Percentiles rank a stretch among this genome's conserved stretches.
These are phyloP conservation scores for Parus major DNA, from an alignment of 2,113 vertebrate genomes.

Conservation along the genomic window DNA sequence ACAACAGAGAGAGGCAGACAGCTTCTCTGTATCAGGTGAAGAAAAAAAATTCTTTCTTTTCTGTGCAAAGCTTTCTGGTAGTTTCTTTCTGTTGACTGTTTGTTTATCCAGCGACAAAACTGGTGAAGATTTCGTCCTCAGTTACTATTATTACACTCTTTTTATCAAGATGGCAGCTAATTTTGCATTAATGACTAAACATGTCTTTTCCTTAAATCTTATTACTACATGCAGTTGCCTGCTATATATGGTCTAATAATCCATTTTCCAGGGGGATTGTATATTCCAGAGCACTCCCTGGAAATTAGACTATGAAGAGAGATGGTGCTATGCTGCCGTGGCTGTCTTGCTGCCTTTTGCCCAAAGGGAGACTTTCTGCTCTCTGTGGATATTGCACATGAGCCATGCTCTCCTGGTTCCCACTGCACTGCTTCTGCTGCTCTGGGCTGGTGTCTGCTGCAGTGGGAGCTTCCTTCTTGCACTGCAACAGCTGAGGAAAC, in stretches of 20 bases:
- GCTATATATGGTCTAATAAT: not conserved
- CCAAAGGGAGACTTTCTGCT: not conserved
- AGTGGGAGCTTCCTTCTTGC: not conserved
- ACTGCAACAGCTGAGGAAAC: not conserved
- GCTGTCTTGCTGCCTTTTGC: not conserved
- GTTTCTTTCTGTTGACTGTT: not conserved
- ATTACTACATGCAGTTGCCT: not conserved
- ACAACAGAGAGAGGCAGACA: not conserved
- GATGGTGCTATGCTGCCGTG: fast-evolving
- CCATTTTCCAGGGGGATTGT: not conserved
- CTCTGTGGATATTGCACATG: fast-evolving
- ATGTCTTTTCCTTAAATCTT: not conserved
- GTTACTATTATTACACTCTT: not conserved
- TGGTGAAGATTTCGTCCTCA: not conserved
- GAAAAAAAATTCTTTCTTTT: not conserved
- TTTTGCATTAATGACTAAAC: not conserved
- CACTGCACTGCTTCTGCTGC: fast-evolving
- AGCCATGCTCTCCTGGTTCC: not conserved
- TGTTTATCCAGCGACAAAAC: not conserved
- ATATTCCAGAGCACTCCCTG: not conserved
- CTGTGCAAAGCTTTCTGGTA: not conserved
- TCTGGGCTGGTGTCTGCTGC: not conserved
- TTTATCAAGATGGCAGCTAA: not conserved
- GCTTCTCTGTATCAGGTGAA: not conserved
- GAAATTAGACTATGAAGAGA: not conserved